These are phyloP conservation scores for Papilio demoleus DNA, from an alignment of 2,888 invertebrate genomes.

Conservation along the genomic window DNA sequence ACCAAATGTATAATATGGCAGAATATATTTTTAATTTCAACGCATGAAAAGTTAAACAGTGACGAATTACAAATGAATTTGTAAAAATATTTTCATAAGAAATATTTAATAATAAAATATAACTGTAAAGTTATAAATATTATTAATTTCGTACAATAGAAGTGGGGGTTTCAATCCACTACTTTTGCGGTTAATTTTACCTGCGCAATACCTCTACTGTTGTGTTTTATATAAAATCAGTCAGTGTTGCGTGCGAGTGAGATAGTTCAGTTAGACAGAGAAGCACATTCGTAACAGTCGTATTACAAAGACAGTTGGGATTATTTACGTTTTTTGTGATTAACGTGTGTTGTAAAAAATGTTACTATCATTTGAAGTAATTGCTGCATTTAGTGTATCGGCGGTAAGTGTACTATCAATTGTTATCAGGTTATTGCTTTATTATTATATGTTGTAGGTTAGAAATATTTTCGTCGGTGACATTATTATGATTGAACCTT, in stretches of 20 bases:
- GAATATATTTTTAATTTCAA: neutral
- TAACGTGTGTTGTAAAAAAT: constrained; percentile 11
- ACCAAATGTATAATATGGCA: neutral
- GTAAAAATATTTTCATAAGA: neutral
- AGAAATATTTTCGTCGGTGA: neutral
- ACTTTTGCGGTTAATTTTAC: neutral
- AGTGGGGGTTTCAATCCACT: neutral
- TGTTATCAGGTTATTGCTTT: neutral
- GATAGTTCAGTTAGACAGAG: neutral
- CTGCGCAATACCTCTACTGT: neutral
- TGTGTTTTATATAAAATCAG: neutral
- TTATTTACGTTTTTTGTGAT: constrained; percentile 22
- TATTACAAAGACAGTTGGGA: neutral
- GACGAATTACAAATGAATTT: neutral
- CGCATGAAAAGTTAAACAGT: neutral
- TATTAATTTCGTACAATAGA: neutral
- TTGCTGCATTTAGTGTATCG: constrained; percentile 9
- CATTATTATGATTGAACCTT: neutral
- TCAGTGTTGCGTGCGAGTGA: constrained; percentile 13
- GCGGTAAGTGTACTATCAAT: constrained; percentile 10
- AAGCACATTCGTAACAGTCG: constrained; percentile 1
- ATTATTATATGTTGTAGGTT: neutral
- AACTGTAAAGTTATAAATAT: neutral
- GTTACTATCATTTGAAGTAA: constrained; percentile 19
- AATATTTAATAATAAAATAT: neutral